Conservation (phyloP, 2,113 vertebrate genomes). For the Xiphorhynchus elegans region DNA sequence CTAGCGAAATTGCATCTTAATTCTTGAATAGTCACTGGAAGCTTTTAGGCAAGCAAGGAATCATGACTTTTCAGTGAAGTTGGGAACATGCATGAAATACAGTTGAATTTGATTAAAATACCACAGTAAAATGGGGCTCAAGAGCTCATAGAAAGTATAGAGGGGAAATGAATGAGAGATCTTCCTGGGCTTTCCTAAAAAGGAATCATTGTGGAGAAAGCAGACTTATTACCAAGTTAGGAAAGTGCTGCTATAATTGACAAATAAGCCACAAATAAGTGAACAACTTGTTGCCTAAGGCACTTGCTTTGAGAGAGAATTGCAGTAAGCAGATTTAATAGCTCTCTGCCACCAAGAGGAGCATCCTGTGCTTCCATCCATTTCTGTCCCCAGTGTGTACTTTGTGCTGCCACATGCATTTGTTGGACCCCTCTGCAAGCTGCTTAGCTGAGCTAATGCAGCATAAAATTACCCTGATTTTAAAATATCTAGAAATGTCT, state of each 20-base stretch:
- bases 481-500: neutral
- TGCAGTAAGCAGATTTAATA: neutral
- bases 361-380: neutral
- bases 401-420: neutral
- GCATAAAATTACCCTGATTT: neutral
- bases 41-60: neutral
- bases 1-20: neutral
- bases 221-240: slow-evolving; percentile 40
- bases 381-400: neutral
- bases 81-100: neutral
- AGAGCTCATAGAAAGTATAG: neutral
- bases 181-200: neutral
- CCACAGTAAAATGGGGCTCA: neutral
- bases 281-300: slow-evolving; percentile 14
- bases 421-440: neutral
- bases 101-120: slow-evolving; percentile 37
- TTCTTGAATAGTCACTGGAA: neutral
- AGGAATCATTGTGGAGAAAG: neutral
- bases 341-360: neutral
- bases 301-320: neutral
- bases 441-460: neutral
- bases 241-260: slow-evolving; percentile 33
- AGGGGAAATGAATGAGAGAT: neutral
- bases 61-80: neutral
- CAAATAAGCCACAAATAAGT: slow-evolving; percentile 42